These are phyloP conservation scores for Pseudococcus longispinus DNA, from an alignment of 2,888 invertebrate genomes.

Conservation along the genomic window DNA sequence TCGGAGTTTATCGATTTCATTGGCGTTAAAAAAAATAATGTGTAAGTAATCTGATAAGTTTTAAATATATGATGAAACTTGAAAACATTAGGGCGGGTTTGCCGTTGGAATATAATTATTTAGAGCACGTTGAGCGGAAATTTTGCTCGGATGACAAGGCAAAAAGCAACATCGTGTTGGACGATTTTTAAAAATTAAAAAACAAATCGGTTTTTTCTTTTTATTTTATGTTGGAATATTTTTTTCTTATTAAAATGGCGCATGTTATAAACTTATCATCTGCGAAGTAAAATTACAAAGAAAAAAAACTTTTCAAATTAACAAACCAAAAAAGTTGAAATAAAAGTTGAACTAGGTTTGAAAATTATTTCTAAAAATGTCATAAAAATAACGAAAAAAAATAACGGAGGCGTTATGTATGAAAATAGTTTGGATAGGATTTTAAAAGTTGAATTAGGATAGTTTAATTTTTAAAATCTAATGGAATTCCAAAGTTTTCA, in stretches of 20 bases:
- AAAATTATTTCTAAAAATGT: slow-evolving; percentile 7
- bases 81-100: slow-evolving; percentile 7
- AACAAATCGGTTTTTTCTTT: slow-evolving; percentile 18
- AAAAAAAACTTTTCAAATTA: slow-evolving; percentile 42
- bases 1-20: background rate
- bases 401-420: background rate
- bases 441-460: background rate
- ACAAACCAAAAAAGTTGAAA: slow-evolving; percentile 15
- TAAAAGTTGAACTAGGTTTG: background rate
- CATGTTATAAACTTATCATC: slow-evolving; percentile 7
- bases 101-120: background rate
- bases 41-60: background rate
- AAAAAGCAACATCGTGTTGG: background rate
- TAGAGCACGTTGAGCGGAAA: slow-evolving; percentile 4
- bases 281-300: background rate
- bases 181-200: slow-evolving; percentile 29
- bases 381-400: background rate
- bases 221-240: background rate
- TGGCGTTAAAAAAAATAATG: background rate
- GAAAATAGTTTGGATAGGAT: background rate
- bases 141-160: background rate
- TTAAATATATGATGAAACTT: slow-evolving; percentile 7
- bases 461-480: background rate
- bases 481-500: background rate
- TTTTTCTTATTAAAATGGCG: slow-evolving; percentile 17